Evolutionary conservation across 2,113 vertebrate species (phyloP).

Genomic region (Paradisaea rubra): DNA sequence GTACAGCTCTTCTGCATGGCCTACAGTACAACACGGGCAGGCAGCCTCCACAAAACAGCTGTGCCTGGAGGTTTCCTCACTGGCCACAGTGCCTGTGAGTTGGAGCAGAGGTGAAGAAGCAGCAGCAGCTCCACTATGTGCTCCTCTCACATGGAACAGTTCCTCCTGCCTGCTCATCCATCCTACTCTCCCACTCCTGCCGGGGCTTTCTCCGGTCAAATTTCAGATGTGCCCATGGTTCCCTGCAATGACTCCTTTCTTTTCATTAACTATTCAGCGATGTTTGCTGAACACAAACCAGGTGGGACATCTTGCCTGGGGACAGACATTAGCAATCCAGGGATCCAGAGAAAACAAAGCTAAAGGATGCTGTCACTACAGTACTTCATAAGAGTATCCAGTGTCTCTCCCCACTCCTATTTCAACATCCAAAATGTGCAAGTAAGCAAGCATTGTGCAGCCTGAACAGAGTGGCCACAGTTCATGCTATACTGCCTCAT

Average conservation of each 20-base stretch:
- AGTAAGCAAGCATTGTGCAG: not conserved
- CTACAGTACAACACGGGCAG: not conserved
- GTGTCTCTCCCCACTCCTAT: not conserved
- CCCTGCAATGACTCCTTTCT: not conserved
- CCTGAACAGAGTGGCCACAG: conserved; percentile 2
- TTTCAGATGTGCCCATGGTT: not conserved
- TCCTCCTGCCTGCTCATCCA: not conserved
- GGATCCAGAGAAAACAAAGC: not conserved
- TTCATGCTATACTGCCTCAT: conserved; percentile 14
- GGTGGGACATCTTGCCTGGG: not conserved
- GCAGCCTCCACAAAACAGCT: not conserved
- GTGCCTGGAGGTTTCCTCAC: not conserved
- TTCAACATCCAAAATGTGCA: not conserved
- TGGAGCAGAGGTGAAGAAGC: not conserved
- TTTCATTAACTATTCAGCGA: not conserved
- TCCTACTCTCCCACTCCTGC: not conserved
- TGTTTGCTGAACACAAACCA: not conserved
- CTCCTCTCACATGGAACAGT: not conserved
- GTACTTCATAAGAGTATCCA: not conserved
- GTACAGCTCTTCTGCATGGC: not conserved
- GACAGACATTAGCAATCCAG: not conserved
- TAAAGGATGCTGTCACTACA: not conserved
- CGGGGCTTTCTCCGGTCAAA: not conserved
- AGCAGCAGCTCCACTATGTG: not conserved
- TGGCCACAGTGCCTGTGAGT: rapidly evolving